Base-by-base conservation (phyloP, 2,888 invertebrate species). In the Nemapogon koenigi region DNA sequence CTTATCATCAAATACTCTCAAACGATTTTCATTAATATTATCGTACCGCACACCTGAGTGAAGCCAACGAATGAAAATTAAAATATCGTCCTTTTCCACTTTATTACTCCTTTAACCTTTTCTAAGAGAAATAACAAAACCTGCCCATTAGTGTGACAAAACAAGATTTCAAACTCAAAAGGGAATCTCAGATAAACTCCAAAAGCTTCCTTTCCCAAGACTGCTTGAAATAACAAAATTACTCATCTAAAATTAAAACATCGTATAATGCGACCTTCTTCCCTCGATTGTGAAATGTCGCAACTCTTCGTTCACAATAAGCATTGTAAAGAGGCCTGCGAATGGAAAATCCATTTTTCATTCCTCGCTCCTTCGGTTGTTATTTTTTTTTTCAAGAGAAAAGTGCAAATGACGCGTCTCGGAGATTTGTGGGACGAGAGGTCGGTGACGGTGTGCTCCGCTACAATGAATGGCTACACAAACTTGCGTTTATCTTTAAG, bases 301-400 rank as follows among this genome's bases (percentile, higher is more conserved):
- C n/a, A n/a, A n/a, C n/a, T 45, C 42, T 42, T 39, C 49, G 27
- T 35, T 41, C 40, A 53, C 57, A 56, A 53, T 52, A 50, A 49
- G 47, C 50, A 53, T 55, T 53, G 57, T 57, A 43, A 41, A 45
- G 42, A 26, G 49, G 54, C 49, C 60, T 66, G 64, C 46, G 53
- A 50, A 47, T 63, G 66, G n/a, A 68, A 62, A 71, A 65, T 71
- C 69, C 65, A 73, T 73, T 72, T 72, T 69, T 73, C 72, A 72
- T 70, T 59, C 53, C 49, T 42, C 37, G 49, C 50, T 52, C 11
- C 16, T 17, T 3, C 18, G 33, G 19, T 33, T 27, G 28, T 27
- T 16, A 55, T 64, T 62, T 64, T 67, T 69, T 68, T 65, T 58
- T 55, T 54, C 52, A 18, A 51, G 55, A 52, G 61, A 62, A 67